Evolutionary conservation across 2,113 vertebrate genomes (phyloP).

Genomic region (Serilophus lunatus): DNA sequence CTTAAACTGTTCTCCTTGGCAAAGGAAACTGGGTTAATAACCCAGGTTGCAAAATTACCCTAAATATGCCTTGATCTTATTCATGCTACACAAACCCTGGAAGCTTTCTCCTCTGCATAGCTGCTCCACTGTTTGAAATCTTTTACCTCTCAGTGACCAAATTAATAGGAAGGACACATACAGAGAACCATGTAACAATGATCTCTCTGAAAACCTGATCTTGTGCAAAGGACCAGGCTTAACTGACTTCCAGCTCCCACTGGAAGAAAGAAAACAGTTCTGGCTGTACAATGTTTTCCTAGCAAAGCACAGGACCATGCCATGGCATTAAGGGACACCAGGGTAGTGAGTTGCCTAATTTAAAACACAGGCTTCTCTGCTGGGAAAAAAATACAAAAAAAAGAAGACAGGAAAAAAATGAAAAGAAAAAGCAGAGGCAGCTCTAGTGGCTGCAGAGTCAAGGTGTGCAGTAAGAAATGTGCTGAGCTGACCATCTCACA

Average conservation of each 20-base stretch:
- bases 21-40: conserved; percentile 38
- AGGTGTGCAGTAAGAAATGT: background rate
- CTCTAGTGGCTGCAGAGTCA: background rate
- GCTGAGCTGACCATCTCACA: background rate
- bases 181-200: background rate
- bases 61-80: background rate
- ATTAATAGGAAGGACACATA: background rate
- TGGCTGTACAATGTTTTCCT: background rate
- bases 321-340: background rate
- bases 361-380: background rate
- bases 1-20: conserved; percentile 46
- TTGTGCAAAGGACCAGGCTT: background rate
- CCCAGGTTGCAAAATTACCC: conserved; percentile 31
- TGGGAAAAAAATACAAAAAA: background rate
- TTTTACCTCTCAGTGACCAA: background rate
- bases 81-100: background rate
- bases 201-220: background rate
- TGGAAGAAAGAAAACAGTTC: background rate
- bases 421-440: background rate
- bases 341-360: background rate
- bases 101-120: background rate
- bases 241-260: background rate
- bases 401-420: accelerated
- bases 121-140: background rate
- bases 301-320: background rate